Evolutionary conservation across 2,113 vertebrate species (phyloP).

Genomic region (Pangasianodon gigas): DNA sequence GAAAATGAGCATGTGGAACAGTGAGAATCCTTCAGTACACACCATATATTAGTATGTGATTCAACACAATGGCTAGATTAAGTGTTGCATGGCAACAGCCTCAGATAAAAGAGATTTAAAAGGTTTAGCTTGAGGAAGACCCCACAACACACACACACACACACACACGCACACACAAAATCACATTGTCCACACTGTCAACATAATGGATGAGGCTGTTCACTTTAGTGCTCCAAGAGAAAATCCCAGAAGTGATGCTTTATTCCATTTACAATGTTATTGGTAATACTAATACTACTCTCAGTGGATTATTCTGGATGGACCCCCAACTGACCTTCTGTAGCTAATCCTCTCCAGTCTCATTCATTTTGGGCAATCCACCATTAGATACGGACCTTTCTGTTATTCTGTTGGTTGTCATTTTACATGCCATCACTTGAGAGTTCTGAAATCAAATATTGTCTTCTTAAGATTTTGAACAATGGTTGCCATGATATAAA

Average conservation of each 20-base stretch:
- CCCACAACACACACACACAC: conserved; percentile 29
- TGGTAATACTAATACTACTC: conserved; percentile 4
- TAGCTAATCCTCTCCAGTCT: not conserved
- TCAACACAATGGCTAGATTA: conserved; percentile 49
- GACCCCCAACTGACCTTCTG: conserved; percentile 9
- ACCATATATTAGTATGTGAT: not conserved
- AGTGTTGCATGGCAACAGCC: conserved; percentile 49
- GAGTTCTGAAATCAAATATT: not conserved
- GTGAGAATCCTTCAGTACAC: not conserved
- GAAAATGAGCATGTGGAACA: conserved; percentile 4
- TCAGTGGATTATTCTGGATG: conserved; percentile 27
- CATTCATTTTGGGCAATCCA: not conserved
- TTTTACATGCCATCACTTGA: not conserved
- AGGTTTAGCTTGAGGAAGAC: conserved; percentile 54
- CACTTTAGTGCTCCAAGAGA: conserved; percentile 9
- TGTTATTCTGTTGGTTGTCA: not conserved
- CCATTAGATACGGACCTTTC: not conserved
- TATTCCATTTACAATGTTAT: conserved; percentile 31
- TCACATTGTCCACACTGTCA: not conserved
- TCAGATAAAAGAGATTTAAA: conserved; percentile 62
- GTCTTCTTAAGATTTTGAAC: not conserved
- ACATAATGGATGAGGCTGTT: conserved; percentile 5
- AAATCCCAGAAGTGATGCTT: conserved; percentile 28
- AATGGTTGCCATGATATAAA: not conserved
- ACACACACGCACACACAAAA: not conserved